A percentile compares a stretch with the other conserved stretches of the same genome.
Conservation (phyloP, 37 sponge, comb jelly and placozoan genomes). For the Halichondria panicea region DNA sequence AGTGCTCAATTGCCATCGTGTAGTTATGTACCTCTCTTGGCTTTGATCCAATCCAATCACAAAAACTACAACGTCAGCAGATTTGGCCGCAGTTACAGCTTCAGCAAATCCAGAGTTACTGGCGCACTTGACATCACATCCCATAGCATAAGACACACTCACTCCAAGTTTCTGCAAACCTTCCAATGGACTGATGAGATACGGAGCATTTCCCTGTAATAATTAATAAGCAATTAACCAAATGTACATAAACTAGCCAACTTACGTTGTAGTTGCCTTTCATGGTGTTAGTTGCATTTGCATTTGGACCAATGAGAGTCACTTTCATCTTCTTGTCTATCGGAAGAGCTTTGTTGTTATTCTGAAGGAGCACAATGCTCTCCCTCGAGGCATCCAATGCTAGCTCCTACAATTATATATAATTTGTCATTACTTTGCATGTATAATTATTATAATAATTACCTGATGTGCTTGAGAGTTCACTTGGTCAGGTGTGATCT, state of each 20-base stretch:
- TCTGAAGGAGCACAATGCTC: conserved; percentile 70
- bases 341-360: conserved; percentile 60
- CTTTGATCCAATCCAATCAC: conserved; percentile 66
- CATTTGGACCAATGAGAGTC: conserved; percentile 80
- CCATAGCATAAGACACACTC: conserved; percentile 35
- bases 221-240: neutral
- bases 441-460: neutral
- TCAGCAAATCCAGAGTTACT: conserved; percentile 46
- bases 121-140: conserved; percentile 73
- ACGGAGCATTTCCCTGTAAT: conserved; percentile 75
- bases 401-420: conserved; percentile 25
- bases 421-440: neutral
- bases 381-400: conserved; percentile 74
- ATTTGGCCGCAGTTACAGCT: conserved; percentile 53
- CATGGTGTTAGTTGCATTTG: conserved; percentile 69
- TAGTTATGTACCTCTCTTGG: conserved; percentile 52
- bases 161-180: conserved; percentile 48
- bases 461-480: conserved; percentile 67
- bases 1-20: too few relatives aligned
- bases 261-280: conserved; percentile 80
- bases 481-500: conserved; percentile 45
- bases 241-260: too few relatives aligned
- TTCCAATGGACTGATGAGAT: conserved; percentile 66
- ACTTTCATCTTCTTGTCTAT: conserved; percentile 25
- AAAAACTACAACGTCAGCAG: conserved; percentile 62